Percentiles rank a stretch among this genome's conserved stretches.
phyloP scores from a whole-genome alignment of 2,888 invertebrate species.

The Xestia sexstrigata region DNA sequence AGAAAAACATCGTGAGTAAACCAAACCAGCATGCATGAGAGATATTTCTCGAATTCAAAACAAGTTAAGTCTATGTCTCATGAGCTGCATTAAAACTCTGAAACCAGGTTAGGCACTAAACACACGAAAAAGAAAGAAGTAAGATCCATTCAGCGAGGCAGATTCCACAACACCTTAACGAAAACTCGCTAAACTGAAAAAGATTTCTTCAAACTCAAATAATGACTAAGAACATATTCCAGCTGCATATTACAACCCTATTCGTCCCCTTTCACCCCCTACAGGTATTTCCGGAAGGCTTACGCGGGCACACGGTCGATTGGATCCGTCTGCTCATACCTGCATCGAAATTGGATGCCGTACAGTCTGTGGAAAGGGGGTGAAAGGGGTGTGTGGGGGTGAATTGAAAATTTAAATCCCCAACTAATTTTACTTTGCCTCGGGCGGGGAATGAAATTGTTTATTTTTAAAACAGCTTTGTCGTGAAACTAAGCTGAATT shows the following conservation, averaged over 20 bases:
- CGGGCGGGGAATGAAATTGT: constrained; percentile 18
- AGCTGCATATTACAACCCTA: constrained; percentile 38
- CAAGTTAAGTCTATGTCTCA: too few species aligned
- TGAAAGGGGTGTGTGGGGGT: constrained; percentile 26
- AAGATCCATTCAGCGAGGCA: too few species aligned
- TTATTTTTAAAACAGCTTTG: constrained; percentile 43
- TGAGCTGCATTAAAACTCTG: too few species aligned
- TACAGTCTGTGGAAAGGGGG: constrained; percentile 14
- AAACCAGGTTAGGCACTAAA: too few species aligned
- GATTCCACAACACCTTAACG: neutral
- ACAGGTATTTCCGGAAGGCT: constrained; percentile 40
- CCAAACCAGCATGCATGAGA: too few species aligned
- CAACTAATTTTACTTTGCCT: constrained; percentile 31
- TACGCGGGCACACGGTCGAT: constrained; percentile 43
- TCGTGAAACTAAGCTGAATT: constrained; percentile 23
- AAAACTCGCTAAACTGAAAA: neutral
- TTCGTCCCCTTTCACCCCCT: constrained; percentile 7
- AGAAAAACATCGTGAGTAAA: too few species aligned
- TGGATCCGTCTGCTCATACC: constrained; percentile 51
- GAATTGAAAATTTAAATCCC: constrained; percentile 51
- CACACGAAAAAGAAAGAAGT: too few species aligned
- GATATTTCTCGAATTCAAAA: too few species aligned
- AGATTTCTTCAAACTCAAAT: constrained; percentile 8
- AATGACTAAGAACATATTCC: constrained; percentile 27
- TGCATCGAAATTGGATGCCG: constrained; percentile 59